phyloP scores from a whole-genome alignment of 2,113 vertebrate species.

The Misgurnus anguillicaudatus region DNA sequence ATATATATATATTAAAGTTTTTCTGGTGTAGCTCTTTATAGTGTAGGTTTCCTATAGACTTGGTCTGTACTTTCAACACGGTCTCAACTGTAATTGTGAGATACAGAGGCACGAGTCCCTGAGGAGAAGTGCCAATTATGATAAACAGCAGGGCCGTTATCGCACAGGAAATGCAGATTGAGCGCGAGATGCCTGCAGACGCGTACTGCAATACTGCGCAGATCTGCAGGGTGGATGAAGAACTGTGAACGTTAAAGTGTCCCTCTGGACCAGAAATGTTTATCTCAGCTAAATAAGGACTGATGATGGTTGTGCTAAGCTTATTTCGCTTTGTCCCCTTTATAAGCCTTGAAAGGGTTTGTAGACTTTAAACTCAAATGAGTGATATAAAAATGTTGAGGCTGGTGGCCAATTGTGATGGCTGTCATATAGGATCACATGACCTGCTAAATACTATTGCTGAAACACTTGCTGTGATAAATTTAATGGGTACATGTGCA shows the following conservation, averaged over 20 bases:
- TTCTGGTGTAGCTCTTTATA: too few relatives aligned
- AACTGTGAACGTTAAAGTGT: background rate
- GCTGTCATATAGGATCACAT: too few relatives aligned
- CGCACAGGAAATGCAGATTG: slow-evolving; percentile 66
- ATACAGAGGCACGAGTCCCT: background rate
- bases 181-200: background rate
- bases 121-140: slow-evolving; percentile 67
- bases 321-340: too few relatives aligned
- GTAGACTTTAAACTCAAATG: too few relatives aligned
- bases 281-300: background rate
- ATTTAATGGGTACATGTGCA: too few relatives aligned
- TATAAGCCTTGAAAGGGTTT: too few relatives aligned
- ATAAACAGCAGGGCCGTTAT: slow-evolving; percentile 66
- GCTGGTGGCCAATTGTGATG: too few relatives aligned
- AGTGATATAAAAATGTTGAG: too few relatives aligned
- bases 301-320: too few relatives aligned
- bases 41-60: background rate
- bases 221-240: background rate
- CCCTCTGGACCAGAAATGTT: background rate
- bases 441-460: too few relatives aligned
- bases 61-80: background rate
- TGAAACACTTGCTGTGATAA: too few relatives aligned
- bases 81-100: background rate
- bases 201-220: background rate
- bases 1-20: too few relatives aligned